phyloP scores from a whole-genome alignment of 2,113 vertebrate species.

The Setophaga coronata region DNA sequence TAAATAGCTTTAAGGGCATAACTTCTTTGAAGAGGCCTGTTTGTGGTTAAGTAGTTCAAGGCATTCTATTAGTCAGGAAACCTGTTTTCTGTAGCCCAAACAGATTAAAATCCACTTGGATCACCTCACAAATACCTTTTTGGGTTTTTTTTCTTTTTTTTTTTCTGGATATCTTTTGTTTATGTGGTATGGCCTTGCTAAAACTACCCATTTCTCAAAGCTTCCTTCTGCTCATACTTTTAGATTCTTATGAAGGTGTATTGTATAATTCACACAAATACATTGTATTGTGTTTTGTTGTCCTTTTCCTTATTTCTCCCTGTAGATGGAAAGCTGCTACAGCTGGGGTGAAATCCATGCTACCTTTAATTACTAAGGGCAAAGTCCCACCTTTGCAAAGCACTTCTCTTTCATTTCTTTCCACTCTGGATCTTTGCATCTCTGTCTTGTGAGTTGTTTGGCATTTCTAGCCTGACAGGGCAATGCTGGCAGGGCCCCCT shows the following conservation, averaged over 20 bases:
- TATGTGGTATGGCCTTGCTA: neutral
- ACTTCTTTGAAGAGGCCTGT: neutral
- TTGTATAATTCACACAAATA: neutral
- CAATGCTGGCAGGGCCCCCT: neutral
- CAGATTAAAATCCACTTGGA: neutral
- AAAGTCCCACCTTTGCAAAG: neutral
- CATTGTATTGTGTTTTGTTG: neutral
- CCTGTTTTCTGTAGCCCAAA: neutral
- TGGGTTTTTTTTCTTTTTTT: neutral
- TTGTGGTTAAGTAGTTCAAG: neutral
- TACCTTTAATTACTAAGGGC: neutral
- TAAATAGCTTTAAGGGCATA: neutral
- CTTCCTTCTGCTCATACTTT: neutral
- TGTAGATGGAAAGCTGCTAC: neutral
- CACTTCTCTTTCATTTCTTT: neutral
- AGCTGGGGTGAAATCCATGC: neutral
- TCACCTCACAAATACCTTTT: accelerated
- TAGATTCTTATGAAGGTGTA: neutral
- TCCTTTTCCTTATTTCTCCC: neutral
- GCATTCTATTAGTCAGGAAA: neutral
- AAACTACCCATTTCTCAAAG: neutral
- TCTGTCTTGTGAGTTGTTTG: neutral
- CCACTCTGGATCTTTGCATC: neutral
- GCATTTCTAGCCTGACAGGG: neutral
- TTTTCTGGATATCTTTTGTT: neutral